Conservation (phyloP, 2,888 invertebrate species). For the Euplexia lucipara region DNA sequence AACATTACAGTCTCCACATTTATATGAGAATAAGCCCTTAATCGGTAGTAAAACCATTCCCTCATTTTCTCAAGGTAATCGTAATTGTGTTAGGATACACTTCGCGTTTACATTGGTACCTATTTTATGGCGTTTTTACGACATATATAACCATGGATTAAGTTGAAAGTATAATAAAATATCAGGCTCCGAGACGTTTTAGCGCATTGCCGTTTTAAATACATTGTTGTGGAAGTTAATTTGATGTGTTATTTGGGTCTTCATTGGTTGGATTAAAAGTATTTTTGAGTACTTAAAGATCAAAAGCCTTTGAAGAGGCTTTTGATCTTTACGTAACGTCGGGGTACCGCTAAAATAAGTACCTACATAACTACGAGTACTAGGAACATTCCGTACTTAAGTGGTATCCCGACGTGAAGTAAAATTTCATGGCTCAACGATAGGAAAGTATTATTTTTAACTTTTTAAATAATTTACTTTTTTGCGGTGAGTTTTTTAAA, state of each 20-base stretch:
- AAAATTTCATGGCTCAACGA: too few species aligned
- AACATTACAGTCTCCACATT: conserved; percentile 24
- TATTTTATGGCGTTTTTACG: conserved; percentile 66
- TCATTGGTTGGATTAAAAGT: not conserved
- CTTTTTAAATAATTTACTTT: too few species aligned
- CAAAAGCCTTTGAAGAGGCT: too few species aligned
- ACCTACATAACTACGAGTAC: too few species aligned
- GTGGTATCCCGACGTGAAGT: too few species aligned
- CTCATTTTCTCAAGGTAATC: conserved; percentile 59
- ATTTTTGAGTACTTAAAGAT: not conserved
- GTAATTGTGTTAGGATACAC: conserved; percentile 56
- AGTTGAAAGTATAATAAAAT: conserved; percentile 68
- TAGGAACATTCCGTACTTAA: too few species aligned
- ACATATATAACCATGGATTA: conserved; percentile 67
- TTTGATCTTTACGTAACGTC: too few species aligned
- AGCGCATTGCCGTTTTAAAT: conserved; percentile 42
- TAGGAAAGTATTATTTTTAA: too few species aligned
- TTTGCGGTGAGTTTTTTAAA: too few species aligned
- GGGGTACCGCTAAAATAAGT: too few species aligned
- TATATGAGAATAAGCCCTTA: conserved; percentile 31
- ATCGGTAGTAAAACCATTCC: conserved; percentile 53
- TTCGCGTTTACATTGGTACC: conserved; percentile 57
- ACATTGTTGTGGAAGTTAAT: conserved; percentile 51
- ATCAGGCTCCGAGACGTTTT: conserved; percentile 57
- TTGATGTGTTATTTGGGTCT: conserved; percentile 15